Evolutionary conservation across 2,113 vertebrate genomes (phyloP), one percentile per base, ranked within the genome.

Genomic region (Gopherus evgoodei): DNA sequence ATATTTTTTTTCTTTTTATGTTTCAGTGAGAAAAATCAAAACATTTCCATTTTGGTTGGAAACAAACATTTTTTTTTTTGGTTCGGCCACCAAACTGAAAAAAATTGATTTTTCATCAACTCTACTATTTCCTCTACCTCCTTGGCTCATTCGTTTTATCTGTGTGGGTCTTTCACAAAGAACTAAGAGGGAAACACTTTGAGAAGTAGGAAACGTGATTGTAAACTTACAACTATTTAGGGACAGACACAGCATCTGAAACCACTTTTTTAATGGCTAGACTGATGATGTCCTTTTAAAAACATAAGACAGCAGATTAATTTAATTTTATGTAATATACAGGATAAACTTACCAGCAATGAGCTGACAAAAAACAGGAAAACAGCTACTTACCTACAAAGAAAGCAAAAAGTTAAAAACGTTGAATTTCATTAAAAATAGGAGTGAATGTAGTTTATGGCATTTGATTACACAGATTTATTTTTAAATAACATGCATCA

Each of bases 371-470:
- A 35, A 6, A 31, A 56, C 6, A 91, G 22, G 13, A 42, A 86
- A 80, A 69, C 65, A 21, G 42, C 54, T 95, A 97, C 97, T 97
- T 94, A 98, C 97, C 97, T 97, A 87, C 49, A 97, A 97, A 95
- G 93, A 4, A 92, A 86, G 56, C 8, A 83, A 16, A 57, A 12
- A 89, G 7, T 92, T 88, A 91, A 94, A 8, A 38, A 72, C 13
- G 62, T 72, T 72, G 75, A 81, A 84, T 31, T 47, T 22, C 25
- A 57, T 0, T 65, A 13, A 80, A 38, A 17, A 35, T 29, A 3
- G 88, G 1, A 86, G 5, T 4, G 14, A 9, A 81, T 80, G 42
- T 13, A 75, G 62, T 82, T 83, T 65, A 83, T 47, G 57, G 42
- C 5, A 5, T 11, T 78, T 59, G 24, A 56, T 84, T 78, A 87